Conservation (phyloP, 2,888 invertebrate genomes). For the Eilema sororculum region DNA sequence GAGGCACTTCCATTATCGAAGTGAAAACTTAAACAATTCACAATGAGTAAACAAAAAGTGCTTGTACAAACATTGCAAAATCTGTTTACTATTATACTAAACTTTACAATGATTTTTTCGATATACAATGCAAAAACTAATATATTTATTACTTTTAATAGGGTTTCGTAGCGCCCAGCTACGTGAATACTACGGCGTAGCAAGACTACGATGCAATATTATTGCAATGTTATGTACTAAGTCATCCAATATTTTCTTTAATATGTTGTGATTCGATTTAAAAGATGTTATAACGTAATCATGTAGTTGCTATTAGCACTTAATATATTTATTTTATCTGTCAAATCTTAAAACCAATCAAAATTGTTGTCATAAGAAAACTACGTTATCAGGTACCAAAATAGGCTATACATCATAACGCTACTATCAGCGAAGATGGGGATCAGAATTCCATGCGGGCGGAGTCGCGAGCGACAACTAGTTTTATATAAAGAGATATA, state of each 20-base stretch:
- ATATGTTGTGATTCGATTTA: background rate
- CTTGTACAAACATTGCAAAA: background rate
- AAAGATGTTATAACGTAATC: too few species aligned
- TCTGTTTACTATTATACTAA: background rate
- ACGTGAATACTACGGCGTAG: slow-evolving; percentile 22
- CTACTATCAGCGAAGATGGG: too few species aligned
- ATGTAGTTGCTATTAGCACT: too few species aligned
- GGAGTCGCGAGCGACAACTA: too few species aligned
- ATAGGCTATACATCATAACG: too few species aligned
- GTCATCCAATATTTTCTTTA: background rate
- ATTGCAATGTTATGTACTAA: background rate
- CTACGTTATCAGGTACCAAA: too few species aligned
- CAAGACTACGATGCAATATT: background rate
- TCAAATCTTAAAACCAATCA: too few species aligned
- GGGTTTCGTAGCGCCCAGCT: slow-evolving; percentile 11
- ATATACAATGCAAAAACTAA: background rate
- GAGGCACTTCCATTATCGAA: background rate
- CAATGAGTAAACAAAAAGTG: background rate
- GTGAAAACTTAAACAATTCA: background rate
- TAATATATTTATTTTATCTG: too few species aligned
- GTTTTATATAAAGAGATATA: too few species aligned
- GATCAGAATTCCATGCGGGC: too few species aligned
- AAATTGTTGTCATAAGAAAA: too few species aligned
- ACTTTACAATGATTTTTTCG: background rate
- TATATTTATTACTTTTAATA: background rate